A percentile compares a stretch with the other conserved stretches of the same genome.
phyloP scores from a whole-genome alignment of 1,140 invertebrate species.

The Sarcophaga bullata region DNA sequence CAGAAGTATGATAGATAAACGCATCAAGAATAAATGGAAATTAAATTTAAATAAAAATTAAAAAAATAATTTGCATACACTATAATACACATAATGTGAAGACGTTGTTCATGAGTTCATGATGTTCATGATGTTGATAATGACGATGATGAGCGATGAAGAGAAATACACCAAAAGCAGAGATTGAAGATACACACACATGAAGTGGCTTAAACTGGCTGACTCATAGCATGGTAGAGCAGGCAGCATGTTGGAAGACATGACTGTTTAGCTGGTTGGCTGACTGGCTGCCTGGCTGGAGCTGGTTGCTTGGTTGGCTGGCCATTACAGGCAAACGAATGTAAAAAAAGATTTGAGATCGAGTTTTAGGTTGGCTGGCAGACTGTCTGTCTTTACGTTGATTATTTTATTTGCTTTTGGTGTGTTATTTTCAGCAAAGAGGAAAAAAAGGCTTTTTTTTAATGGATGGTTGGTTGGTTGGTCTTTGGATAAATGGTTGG shows the following conservation, averaged over 20 bases:
- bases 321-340: background rate
- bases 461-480: background rate
- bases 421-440: background rate
- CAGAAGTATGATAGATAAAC: too few relatives aligned
- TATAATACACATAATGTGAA: too few relatives aligned
- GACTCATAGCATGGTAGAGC: too few relatives aligned
- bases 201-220: too few relatives aligned
- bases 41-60: background rate
- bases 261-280: background rate
- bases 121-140: background rate
- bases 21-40: background rate
- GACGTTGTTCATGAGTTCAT: too few relatives aligned
- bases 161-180: background rate
- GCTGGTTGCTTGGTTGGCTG: background rate
- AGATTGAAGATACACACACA: background rate
- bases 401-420: background rate
- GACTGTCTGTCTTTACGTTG: background rate
- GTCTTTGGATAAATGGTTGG: background rate
- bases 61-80: constrained; percentile 31
- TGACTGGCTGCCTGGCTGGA: background rate
- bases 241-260: too few relatives aligned
- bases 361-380: background rate
- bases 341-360: background rate
- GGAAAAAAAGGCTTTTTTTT: background rate
- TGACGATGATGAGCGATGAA: background rate